phyloP scores from a whole-genome alignment of 2,888 invertebrate genomes.

The Agrotis ipsilon region DNA sequence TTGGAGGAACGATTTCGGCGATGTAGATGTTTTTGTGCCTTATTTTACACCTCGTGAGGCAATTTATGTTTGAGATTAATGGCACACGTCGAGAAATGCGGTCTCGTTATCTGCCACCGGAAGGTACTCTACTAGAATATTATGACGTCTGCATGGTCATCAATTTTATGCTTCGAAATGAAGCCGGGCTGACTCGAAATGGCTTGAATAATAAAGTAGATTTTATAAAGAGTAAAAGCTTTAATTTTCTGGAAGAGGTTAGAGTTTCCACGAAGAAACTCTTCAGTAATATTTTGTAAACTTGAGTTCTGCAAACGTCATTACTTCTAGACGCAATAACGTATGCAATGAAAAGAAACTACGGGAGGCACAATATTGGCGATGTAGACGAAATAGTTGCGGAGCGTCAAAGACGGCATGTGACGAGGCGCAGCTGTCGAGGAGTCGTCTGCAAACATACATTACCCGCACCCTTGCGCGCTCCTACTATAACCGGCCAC shows the following conservation, averaged over 20 bases:
- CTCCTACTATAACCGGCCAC: conserved; percentile 24
- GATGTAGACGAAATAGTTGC: conserved; percentile 41
- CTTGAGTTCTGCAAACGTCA: conserved; percentile 28
- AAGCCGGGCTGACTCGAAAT: conserved; percentile 34
- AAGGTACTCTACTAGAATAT: conserved; percentile 42
- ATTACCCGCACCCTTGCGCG: conserved; percentile 54
- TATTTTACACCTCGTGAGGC: conserved; percentile 64
- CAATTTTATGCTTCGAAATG: conserved; percentile 49
- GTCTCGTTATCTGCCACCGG: conserved; percentile 52
- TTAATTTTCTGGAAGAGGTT: background rate
- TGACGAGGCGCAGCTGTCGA: conserved; percentile 51
- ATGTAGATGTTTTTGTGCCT: conserved; percentile 62
- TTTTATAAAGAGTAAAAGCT: conserved; percentile 20
- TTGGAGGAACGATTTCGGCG: conserved; percentile 49
- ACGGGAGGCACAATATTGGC: conserved; percentile 47
- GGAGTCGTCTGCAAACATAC: conserved; percentile 49
- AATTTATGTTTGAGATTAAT: conserved; percentile 66
- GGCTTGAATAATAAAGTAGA: conserved; percentile 34
- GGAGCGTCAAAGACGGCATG: conserved; percentile 31
- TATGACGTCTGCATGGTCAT: conserved; percentile 48
- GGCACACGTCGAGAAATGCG: conserved; percentile 44
- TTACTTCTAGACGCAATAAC: conserved; percentile 41
- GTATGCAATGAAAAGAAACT: conserved; percentile 41
- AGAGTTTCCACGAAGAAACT: background rate
- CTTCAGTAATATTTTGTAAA: conserved; percentile 14